Evolutionary conservation across 2,113 vertebrate genomes (phyloP), one percentile per base, ranked within the genome.

Genomic region (Coryphaenoides rupestris): DNA sequence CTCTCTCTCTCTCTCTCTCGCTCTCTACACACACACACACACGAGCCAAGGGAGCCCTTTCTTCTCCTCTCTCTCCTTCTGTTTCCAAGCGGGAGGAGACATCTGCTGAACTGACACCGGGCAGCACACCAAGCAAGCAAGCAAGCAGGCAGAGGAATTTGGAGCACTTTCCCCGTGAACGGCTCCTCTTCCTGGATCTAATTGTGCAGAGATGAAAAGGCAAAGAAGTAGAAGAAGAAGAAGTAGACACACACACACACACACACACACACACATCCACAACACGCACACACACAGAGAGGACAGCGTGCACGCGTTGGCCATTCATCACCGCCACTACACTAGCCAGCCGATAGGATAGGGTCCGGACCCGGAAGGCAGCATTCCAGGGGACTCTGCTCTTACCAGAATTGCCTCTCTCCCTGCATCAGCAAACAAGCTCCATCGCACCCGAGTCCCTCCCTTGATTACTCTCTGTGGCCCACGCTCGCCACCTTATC

Each of bases 11-110:
- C 53, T 60, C 49, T 73, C 24, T 69, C 63, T 74, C 57, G 77
- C 52, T 73, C 58, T 78, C 58, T 69, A 1, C 82, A 98, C n/a
- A 22, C 33, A 21, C 28, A n/a, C 65, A 16, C 57, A 67, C 71
- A 70, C 59, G 69, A 49, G 58, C 62, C 49, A 53, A 55, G 3
- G 50, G 70, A 57, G 6, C 28, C 15, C 19, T 54, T 54, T 54
- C 19, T 54, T 54, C 19, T 54, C 3, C n/a, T 40, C 33, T 9
- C 7, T 40, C 33, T 40, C 21, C 19, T 54, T 54, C 21, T 54
- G 53, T 67, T 58, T 68, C 52, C 53, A 55, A 74, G 58, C 65
- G 60, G 17, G 60, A 56, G 57, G 58, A 77, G 85, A 82, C 83
- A 85, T 81, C 79, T 88, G 82, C 62, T 79, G 24, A 26, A 22